Percentiles rank a stretch among this genome's conserved stretches.
Conservation (phyloP, 1,140 invertebrate species). For the Micrasema longulum region DNA sequence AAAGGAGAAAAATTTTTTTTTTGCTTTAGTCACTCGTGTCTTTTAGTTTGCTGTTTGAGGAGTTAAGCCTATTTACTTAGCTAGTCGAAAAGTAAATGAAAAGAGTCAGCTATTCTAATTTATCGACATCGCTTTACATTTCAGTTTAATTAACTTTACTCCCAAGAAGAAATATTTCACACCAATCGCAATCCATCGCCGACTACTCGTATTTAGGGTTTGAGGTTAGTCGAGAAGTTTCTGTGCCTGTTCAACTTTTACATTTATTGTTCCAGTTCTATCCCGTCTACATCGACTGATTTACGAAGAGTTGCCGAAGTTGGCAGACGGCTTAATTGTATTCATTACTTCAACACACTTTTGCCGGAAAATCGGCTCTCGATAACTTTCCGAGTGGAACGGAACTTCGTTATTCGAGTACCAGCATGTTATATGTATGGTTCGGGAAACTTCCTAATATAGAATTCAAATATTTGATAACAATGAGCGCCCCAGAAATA, state of each 20-base stretch:
- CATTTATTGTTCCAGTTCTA: constrained; percentile 21
- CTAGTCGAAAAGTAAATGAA: no score
- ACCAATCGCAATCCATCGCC: not conserved
- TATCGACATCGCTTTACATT: not conserved
- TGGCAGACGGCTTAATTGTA: constrained; percentile 6
- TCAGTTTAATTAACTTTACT: not conserved
- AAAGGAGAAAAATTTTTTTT: no score
- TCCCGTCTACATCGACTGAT: constrained; percentile 19
- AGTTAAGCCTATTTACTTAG: no score
- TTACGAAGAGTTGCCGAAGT: constrained; percentile 23
- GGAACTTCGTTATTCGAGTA: no score
- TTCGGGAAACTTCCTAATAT: no score
- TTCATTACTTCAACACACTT: constrained; percentile 6
- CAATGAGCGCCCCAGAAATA: no score
- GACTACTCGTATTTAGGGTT: not conserved
- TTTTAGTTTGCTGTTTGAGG: no score
- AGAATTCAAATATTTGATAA: no score
- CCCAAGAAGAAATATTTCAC: not conserved
- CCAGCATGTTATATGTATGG: no score
- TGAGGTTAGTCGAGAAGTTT: constrained; percentile 1
- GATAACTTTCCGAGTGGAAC: not conserved
- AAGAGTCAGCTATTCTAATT: no score
- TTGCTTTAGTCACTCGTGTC: no score
- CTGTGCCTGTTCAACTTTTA: not conserved
- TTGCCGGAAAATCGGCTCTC: constrained; percentile 1